These are phyloP conservation scores for Synanthedon tipuliformis DNA, from an alignment of 2,888 invertebrate species.

Conservation along the genomic window DNA sequence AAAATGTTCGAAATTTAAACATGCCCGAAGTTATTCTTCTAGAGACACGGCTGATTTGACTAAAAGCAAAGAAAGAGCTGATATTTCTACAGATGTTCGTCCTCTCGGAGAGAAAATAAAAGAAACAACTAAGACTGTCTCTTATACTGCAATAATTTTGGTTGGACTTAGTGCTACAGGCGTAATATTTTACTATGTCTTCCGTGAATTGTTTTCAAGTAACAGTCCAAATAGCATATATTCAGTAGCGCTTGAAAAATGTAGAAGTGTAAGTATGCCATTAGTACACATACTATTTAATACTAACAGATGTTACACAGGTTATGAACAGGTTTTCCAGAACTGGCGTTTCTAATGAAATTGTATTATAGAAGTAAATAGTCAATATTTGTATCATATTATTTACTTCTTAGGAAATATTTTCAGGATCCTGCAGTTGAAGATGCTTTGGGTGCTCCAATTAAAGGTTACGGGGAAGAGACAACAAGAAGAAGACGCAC, in stretches of 20 bases:
- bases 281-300: no score
- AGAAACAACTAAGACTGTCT: conserved; percentile 90
- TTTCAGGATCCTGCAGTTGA: conserved; percentile 76
- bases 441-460: conserved; percentile 89
- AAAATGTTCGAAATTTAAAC: conserved; percentile 25
- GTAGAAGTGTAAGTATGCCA: conserved; percentile 68
- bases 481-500: conserved; percentile 83
- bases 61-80: conserved; percentile 43
- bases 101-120: conserved; percentile 83
- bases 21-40: conserved; percentile 32
- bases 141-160: conserved; percentile 85
- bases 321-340: no score
- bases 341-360: background rate
- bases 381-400: background rate
- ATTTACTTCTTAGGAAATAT: conserved; percentile 4
- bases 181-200: conserved; percentile 84
- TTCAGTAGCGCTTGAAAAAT: conserved; percentile 79
- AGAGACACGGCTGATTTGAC: conserved; percentile 38
- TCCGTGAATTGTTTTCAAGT: conserved; percentile 87
- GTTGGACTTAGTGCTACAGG: conserved; percentile 85
- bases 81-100: conserved; percentile 70
- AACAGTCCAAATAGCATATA: conserved; percentile 90
- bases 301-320: no score
- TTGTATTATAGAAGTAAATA: background rate
- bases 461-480: conserved; percentile 91